These are phyloP conservation scores for Rambutsinella grinnellia DNA, from an alignment of 2,888 invertebrate species.

Conservation along the genomic window DNA sequence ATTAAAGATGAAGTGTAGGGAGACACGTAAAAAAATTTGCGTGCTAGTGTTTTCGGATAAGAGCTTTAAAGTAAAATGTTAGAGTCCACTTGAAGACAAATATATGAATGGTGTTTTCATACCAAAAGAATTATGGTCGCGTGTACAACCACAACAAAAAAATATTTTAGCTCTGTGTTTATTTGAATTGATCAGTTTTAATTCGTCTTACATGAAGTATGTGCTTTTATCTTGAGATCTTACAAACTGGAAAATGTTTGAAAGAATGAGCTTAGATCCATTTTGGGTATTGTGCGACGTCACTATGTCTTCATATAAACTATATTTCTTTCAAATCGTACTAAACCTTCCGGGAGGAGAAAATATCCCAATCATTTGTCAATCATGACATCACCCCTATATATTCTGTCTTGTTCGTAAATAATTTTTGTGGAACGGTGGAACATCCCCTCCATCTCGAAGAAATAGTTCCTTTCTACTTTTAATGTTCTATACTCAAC, in stretches of 20 bases:
- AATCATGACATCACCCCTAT: slow-evolving; percentile 19
- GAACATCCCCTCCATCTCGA: background rate
- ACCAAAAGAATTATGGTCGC: slow-evolving; percentile 24
- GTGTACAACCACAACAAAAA: no score
- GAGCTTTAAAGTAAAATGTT: background rate
- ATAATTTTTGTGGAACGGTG: background rate
- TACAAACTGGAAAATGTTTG: no score
- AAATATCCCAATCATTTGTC: slow-evolving; percentile 23
- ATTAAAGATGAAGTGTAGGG: background rate
- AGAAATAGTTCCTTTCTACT: slow-evolving; percentile 9
- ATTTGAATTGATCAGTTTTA: no score
- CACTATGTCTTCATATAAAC: no score
- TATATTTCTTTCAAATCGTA: no score
- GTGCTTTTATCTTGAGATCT: no score
- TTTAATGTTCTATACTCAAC: slow-evolving; percentile 21
- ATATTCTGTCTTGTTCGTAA: background rate
- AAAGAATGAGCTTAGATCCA: no score
- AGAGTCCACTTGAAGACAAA: background rate
- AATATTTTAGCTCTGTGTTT: no score
- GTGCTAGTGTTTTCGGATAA: background rate
- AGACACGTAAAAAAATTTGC: background rate
- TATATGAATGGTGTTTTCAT: background rate
- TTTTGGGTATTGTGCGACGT: no score
- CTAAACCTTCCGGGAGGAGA: no score
- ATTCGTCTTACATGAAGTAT: no score